Evolutionary conservation across 2,113 vertebrate genomes (phyloP).

Genomic region (Chaetodon auriga): DNA sequence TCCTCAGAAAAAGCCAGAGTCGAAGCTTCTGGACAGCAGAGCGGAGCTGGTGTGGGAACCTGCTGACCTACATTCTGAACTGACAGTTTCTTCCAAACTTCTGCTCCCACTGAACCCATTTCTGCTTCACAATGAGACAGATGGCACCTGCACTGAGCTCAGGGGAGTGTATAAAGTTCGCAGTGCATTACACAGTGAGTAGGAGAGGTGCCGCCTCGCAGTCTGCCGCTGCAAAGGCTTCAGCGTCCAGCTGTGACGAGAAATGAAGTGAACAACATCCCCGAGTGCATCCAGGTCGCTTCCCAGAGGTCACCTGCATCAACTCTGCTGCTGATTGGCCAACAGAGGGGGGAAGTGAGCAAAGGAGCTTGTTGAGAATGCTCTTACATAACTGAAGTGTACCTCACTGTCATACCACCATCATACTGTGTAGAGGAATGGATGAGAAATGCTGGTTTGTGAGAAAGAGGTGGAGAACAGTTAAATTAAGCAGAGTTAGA

Average conservation of each 20-base stretch:
- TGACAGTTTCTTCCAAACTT: constrained; percentile 31
- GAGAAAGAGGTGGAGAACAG: not conserved
- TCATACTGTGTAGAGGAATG: not conserved
- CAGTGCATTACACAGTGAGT: not conserved
- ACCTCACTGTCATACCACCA: not conserved
- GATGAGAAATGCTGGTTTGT: not conserved
- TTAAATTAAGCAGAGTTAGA: not conserved
- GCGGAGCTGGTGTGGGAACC: constrained; percentile 36
- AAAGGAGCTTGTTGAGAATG: constrained; percentile 16
- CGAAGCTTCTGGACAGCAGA: constrained; percentile 23
- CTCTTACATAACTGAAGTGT: constrained; percentile 1
- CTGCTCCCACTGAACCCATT: constrained; percentile 11
- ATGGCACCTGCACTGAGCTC: constrained; percentile 38
- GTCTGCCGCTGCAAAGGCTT: constrained; percentile 1
- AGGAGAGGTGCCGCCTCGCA: not conserved
- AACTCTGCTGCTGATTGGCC: constrained; percentile 66
- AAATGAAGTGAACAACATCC: not conserved
- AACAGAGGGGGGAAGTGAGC: constrained; percentile 84
- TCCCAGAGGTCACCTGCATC: constrained; percentile 23
- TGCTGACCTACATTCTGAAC: constrained; percentile 59
- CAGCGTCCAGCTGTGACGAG: not conserved
- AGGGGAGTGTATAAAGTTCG: not conserved
- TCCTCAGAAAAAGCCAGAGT: constrained; percentile 29
- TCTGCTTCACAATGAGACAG: constrained; percentile 19
- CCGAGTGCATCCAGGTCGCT: not conserved